Conservation (phyloP, 2,888 invertebrate species). For the Drosophila emarginata region DNA sequence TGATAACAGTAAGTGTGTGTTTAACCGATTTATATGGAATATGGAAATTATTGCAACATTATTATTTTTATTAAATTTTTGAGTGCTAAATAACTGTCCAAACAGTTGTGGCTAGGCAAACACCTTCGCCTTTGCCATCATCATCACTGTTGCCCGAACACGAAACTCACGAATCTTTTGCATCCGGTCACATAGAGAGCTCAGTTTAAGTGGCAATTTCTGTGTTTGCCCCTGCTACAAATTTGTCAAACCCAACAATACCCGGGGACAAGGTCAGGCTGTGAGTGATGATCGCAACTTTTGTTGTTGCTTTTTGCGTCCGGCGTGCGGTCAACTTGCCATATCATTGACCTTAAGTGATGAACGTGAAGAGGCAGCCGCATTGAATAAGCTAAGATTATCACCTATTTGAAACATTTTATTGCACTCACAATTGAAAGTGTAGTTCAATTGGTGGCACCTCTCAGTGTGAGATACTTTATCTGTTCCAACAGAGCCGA, state of each 20-base stretch:
- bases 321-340: slow-evolving; percentile 56
- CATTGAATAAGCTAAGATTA: slow-evolving; percentile 70
- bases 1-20: slow-evolving; percentile 54
- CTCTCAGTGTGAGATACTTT: slow-evolving; percentile 2
- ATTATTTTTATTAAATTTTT: not conserved
- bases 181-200: slow-evolving; percentile 67
- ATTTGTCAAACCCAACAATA: slow-evolving; percentile 73
- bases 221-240: slow-evolving; percentile 62
- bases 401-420: slow-evolving; percentile 65
- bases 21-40: not conserved
- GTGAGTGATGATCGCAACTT: slow-evolving; percentile 48
- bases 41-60: slow-evolving; percentile 60
- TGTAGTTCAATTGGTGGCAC: slow-evolving; percentile 60
- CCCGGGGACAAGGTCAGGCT: slow-evolving; percentile 59
- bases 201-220: slow-evolving; percentile 65
- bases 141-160: slow-evolving; percentile 1
- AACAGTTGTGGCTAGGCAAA: slow-evolving; percentile 44
- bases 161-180: slow-evolving; percentile 23
- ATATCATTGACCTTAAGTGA: slow-evolving; percentile 73
- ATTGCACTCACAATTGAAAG: slow-evolving; percentile 58
- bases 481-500: slow-evolving; percentile 19
- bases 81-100: slow-evolving; percentile 33
- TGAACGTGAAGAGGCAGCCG: slow-evolving; percentile 65
- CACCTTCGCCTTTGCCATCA: slow-evolving; percentile 24
- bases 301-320: slow-evolving; percentile 30